Percentiles rank a stretch among this genome's conserved stretches.
Conservation (phyloP, 2,888 invertebrate genomes). For the Clistopyga incitator region DNA sequence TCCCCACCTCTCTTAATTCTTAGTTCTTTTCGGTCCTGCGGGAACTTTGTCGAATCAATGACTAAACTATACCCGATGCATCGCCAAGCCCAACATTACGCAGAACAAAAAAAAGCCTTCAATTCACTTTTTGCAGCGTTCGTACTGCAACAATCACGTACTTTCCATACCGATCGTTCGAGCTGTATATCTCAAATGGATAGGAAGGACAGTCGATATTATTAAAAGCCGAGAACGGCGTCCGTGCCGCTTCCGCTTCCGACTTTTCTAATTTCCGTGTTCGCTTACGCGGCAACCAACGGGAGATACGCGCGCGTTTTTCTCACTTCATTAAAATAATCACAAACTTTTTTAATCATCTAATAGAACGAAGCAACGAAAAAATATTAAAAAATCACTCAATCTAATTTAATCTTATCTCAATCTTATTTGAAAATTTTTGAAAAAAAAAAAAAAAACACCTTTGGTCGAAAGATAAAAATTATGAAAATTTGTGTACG, state of each 20-base stretch:
- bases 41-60: not conserved
- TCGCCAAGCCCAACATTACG: not conserved
- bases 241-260: constrained; percentile 81
- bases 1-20: not conserved
- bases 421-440: too few species aligned
- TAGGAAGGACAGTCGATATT: constrained; percentile 77
- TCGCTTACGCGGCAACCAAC: constrained; percentile 74
- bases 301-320: constrained; percentile 40
- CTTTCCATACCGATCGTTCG: constrained; percentile 35
- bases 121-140: not conserved
- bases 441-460: not conserved
- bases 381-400: not conserved
- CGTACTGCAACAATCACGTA: not conserved
- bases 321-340: constrained; percentile 37
- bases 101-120: too few species aligned
- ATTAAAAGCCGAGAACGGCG: constrained; percentile 81
- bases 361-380: not conserved
- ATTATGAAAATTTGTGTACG: not conserved
- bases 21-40: not conserved
- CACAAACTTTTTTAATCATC: not conserved
- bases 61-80: not conserved
- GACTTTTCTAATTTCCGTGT: constrained; percentile 84
- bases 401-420: too few species aligned
- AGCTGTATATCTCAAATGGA: constrained; percentile 49
- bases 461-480: not conserved